These are phyloP conservation scores for Bovichtus diacanthus DNA, from an alignment of 2,797 vertebrate species.

Conservation along the genomic window DNA sequence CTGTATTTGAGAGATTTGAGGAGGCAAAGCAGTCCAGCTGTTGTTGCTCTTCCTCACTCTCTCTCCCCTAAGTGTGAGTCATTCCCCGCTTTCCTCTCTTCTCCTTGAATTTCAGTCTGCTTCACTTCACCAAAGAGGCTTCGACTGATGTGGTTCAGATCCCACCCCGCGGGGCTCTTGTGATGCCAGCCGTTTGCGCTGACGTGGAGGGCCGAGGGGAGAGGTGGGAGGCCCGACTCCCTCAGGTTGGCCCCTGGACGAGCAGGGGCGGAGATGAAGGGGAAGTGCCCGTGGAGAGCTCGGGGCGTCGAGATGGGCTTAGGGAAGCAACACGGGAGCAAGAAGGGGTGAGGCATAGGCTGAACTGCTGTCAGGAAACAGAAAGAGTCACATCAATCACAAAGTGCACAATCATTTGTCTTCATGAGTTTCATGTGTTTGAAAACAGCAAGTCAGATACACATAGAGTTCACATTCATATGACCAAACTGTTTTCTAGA, in stretches of 20 bases:
- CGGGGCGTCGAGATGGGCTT: conserved; percentile 67
- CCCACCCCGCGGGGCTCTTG: conserved; percentile 65
- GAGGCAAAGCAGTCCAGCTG: conserved; percentile 43
- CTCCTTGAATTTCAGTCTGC: conserved; percentile 33
- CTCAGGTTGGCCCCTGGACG: conserved; percentile 50
- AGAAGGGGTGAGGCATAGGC: conserved; percentile 69
- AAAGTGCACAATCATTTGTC: not conserved
- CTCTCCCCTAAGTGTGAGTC: conserved; percentile 27
- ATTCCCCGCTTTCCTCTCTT: conserved; percentile 35
- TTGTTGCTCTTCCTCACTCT: conserved; percentile 40
- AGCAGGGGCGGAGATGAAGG: conserved; percentile 57
- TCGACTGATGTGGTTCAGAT: conserved; percentile 50
- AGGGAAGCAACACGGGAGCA: conserved; percentile 78
- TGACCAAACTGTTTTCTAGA: not conserved
- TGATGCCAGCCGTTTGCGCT: conserved; percentile 43
- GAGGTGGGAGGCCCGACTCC: conserved; percentile 43
- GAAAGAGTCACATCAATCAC: conserved; percentile 8
- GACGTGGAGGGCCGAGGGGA: conserved; percentile 40
- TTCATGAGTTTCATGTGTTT: not conserved
- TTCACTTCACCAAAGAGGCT: conserved; percentile 45
- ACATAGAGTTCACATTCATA: not conserved
- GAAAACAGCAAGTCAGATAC: conserved; percentile 7
- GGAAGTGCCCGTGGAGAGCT: conserved; percentile 60
- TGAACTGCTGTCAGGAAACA: conserved; percentile 67
- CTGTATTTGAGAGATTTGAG: conserved; percentile 27